Base-by-base conservation (phyloP, 2,797 vertebrate genomes). In the Cyclura pinguis region DNA sequence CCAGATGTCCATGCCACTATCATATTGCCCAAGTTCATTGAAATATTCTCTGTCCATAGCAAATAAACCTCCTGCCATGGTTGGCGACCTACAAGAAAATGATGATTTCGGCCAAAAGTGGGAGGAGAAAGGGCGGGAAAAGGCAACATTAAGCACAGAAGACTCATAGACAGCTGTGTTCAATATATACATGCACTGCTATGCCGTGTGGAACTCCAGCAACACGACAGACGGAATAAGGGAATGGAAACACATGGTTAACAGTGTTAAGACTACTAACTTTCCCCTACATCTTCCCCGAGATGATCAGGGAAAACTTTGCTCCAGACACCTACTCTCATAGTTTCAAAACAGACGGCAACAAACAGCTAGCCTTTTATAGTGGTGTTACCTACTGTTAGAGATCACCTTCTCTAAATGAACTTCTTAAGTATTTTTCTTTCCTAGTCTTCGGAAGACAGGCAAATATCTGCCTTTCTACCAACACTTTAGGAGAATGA, bases 1-100 rank as follows among this genome's bases (percentile, higher is more conserved):
- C 99, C 99, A 99, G 96, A 99, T 99, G 95, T 99, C 98, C 99
- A 99, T 99, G 94, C 99, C 99, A 0, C 98, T 97, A 85, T 99
- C 99, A 0, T 99, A 99, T 88, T 98, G 98, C 22, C 99, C 99
- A 0, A 99, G 98, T 55, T 99, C 98, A 0, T 96, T 98, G 72
- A 99, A 99, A 91, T 99, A 99, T 88, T 97, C 97, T 57, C 98
- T 97, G 95, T 99, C 96, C 98, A 99, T 99, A 20, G 99, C 99
- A 67, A 99, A 99, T 24, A 99, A 93, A 5, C 99, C 99, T 8
- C 99, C 99, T 0, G 99, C 99, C 99, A 99, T 99, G 8, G 99
- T 99, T 52, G 99, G 99, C 32, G 99, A 99, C 97, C 99, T 99
- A 92, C 6, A 93, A 92, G 90, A 52, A 20, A 50, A 52, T 0